Conservation (phyloP, 1,140 invertebrate genomes). For the Rhysida immarginata region DNA sequence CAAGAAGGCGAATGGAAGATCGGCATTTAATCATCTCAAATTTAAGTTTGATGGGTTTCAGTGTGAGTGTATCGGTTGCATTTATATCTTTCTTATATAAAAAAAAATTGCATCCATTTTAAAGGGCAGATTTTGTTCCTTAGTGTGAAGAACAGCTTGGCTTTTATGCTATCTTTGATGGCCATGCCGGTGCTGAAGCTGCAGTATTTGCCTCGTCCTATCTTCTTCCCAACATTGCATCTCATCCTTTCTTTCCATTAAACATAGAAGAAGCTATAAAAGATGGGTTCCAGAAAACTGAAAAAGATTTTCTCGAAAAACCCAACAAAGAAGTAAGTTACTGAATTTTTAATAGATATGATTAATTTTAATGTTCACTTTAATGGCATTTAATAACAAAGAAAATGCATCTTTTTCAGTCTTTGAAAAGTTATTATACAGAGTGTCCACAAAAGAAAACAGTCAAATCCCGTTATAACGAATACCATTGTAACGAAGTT, state of each 20-base stretch:
- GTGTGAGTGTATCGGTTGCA: not conserved
- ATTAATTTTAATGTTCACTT: no score
- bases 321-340: conserved; percentile 45
- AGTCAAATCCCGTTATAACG: no score
- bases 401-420: no score
- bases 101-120: not conserved
- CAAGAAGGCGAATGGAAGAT: conserved; percentile 71
- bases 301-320: conserved; percentile 60
- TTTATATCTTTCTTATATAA: not conserved
- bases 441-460: no score
- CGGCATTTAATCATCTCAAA: conserved; percentile 52
- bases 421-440: no score
- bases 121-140: not conserved
- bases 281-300: conserved; percentile 69
- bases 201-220: conserved; percentile 73
- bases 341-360: no score
- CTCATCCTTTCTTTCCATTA: conserved; percentile 48
- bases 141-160: conserved; percentile 31
- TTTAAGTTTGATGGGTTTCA: conserved; percentile 27
- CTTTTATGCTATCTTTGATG: conserved; percentile 91
- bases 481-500: no score
- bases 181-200: conserved; percentile 81
- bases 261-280: conserved; percentile 53
- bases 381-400: no score
- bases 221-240: conserved; percentile 67